Evolutionary conservation across 2,797 vertebrate genomes (phyloP), one percentile per base, ranked within the genome.

Genomic region (Artibeus jamaicensis): DNA sequence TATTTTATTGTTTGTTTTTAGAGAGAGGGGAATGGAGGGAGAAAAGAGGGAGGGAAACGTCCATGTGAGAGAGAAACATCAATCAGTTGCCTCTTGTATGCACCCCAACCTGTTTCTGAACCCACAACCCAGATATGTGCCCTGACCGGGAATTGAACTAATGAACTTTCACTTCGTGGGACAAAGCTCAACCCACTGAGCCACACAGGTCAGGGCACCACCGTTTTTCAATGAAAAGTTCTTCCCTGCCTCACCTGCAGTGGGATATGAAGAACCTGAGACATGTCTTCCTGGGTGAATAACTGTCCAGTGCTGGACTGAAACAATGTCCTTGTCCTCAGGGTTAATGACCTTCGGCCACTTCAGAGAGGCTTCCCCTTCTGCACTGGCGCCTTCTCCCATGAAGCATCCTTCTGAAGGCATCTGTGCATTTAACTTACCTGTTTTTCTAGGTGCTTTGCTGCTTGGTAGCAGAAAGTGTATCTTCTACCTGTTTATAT

Each of bases 171-270:
- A 29, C 29, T 62, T 62, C 12, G 26, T 1, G 0, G 26, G 59
- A 62, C 59, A 32, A 32, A 62, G 59, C 26, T 62, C 26, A 62
- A 15, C 59, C 59, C 12, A 62, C 24, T 12, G 57, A 59, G 57
- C 57, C 57, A 57, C 10, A 57, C 57, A 4, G 9, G 24, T 59
- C 57, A 59, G 57, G 57, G 57, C 57, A 5, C 24, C 24, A 15
- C 26, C 26, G 9, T 50, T 91, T 96, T 74, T 96, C 86, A 73
- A 19, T 53, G 73, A 55, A 67, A 68, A 82, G 7, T 37, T 78
- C 26, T 44, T 67, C 4, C 2, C 22, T 26, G n/a, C 50, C 9
- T 77, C 50, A 46, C 29, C 53, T 84, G 24, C 37, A n/a, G 55
- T 6, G 6, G 9, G 18, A 67, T 14, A 5, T 39, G 2, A 73